Evolutionary conservation across 2,888 invertebrate genomes (phyloP), one percentile per base, ranked within the genome.

Genomic region (Temnothorax rugatulus): DNA sequence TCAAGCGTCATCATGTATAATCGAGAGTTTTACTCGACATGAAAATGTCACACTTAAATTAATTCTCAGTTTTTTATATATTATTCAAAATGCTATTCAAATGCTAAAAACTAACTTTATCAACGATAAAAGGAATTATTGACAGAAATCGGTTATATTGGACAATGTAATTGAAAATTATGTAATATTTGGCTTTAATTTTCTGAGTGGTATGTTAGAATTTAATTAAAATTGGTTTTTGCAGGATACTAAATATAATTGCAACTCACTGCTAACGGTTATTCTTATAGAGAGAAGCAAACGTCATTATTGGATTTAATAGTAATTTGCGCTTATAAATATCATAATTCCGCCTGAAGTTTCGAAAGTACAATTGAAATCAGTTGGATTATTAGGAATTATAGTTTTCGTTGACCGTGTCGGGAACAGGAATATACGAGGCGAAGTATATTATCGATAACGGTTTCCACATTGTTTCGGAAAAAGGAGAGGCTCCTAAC

Each of bases 401-500:
- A 38, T 66, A 15, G 44, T 21, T 54, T 41, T 44, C 54, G 52
- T 69, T n/a, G n/a, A 52, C 38, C 21, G 29, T 21, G 15, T 47
- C 9, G 29, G 50, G 11, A 8, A 64, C 25, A 52, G 25, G 18
- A 52, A 52, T 21, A 7, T 44, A 63, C 38, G 29, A 25, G 41
- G 15, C 52, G 41, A 54, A 41, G 69, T 69, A 38, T 54, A 57
- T 79, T 73, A 34, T 73, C 21, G 73, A 73, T 47, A 81, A 73
- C 73, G 47, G 59, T 73, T 21, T 34, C 59, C 57, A 59, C 38
- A 47, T 73, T 59, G 38, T 68, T 61, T 38, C 73, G 47, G 25
- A 59, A 73, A 81, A 81, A 81, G 47, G 18, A 71, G 50, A 73
- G 47, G 18, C 34, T 8, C 59, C 73, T 47, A 76, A 69, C 54